Evolutionary conservation across 2,888 invertebrate species (phyloP), one percentile per base, ranked within the genome.

Genomic region (Meteorus colon): DNA sequence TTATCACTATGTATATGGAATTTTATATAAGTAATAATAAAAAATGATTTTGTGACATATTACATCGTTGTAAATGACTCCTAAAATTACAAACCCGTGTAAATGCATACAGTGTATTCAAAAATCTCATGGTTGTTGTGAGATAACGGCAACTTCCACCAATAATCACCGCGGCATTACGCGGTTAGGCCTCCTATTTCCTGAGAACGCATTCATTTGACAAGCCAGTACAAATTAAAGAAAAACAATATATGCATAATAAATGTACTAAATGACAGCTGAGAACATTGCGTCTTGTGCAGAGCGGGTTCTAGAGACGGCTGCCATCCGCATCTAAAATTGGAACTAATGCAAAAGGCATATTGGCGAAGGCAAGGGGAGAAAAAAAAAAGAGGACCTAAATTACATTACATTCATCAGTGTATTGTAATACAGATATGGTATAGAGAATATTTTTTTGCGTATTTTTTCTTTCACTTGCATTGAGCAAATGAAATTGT

Each of bases 201-300:
- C 72, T 67, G 55, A 73, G 63, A 76, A 76, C 68, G 73, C 68
- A 73, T 76, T 73, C 76, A 76, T 68, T 76, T 73, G 29, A 68
- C 45, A 68, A 68, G 69, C 67, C 34, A 76, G 55, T 37, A 71
- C 59, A 66, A 70, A 45, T 45, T 27, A 68, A 70, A 67, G 66
- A 73, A 66, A 75, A 63, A 67, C 75, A 73, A 41, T 68, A 41
- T 70, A 59, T 70, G 59, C 14, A 34, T 34, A 51, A 51, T 55
- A 55, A 69, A n/a, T 48, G 48, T 27, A 29, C 19, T 51, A 31
- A 70, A 70, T 55, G 31, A 70, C 37, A 34, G 55, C 55, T 70
- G 59, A 70, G 19, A 66, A 37, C 29, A 34, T 48, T 69, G n/a
- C 12, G 69, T 69, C 55, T 51, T 34, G 51, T 51, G 51, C 19